phyloP scores from a whole-genome alignment of 2,888 invertebrate genomes.

The Biston betularia region DNA sequence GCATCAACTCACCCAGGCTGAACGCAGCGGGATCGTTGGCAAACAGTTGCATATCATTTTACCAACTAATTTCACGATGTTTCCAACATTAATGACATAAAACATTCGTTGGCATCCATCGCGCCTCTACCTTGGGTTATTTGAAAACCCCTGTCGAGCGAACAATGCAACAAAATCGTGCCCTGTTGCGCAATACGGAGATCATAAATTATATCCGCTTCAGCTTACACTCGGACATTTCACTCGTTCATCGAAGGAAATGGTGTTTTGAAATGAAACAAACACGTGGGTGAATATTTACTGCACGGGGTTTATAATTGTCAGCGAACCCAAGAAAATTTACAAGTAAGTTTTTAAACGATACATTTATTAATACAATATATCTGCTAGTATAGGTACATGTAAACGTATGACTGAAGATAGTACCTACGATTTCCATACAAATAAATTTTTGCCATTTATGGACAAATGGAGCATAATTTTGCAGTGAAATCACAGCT shows the following conservation, averaged over 20 bases:
- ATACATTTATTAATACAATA: no score
- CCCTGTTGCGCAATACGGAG: conserved; percentile 31
- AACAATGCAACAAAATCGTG: conserved; percentile 37
- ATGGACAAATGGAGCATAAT: no score
- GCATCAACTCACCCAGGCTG: conserved; percentile 26
- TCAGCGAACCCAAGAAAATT: conserved; percentile 17
- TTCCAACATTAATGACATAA: conserved; percentile 39
- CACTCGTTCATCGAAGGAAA: conserved; percentile 27
- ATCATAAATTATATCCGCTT: conserved; percentile 30
- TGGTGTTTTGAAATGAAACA: conserved; percentile 23
- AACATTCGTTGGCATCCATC: conserved; percentile 33
- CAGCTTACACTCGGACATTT: conserved; percentile 28
- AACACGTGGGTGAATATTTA: conserved; percentile 31
- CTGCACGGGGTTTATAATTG: conserved; percentile 21
- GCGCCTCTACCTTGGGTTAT: conserved; percentile 40
- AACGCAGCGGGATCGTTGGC: conserved; percentile 39
- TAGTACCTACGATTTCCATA: no score
- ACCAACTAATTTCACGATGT: conserved; percentile 36
- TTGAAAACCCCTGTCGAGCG: conserved; percentile 39
- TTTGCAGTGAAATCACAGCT: no score
- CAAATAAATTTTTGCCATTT: no score
- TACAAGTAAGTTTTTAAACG: conserved; percentile 23
- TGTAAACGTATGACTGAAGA: no score
- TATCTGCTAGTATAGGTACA: no score
- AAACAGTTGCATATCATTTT: conserved; percentile 33